Conservation (phyloP, 2,113 vertebrate species). For the Poecilia latipinna region DNA sequence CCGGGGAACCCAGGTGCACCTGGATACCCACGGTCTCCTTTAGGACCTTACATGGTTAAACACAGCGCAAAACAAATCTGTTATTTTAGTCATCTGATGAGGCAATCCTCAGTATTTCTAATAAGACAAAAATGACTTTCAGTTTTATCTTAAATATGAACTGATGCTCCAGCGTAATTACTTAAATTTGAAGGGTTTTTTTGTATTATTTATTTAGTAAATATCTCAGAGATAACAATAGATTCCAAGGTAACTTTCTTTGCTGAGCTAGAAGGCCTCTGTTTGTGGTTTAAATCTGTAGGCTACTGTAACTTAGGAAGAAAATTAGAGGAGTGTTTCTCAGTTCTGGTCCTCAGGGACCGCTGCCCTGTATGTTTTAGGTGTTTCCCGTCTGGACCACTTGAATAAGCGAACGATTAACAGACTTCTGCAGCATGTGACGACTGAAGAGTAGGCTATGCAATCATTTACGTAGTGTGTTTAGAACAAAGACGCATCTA, state of each 20-base stretch:
- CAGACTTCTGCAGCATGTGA: too few relatives aligned
- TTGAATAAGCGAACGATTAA: too few relatives aligned
- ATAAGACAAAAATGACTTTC: background rate
- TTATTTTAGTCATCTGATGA: background rate
- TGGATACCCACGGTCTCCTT: conserved; percentile 59
- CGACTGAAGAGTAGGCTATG: too few relatives aligned
- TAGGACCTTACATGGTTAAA: conserved; percentile 47
- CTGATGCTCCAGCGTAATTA: background rate
- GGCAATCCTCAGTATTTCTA: background rate
- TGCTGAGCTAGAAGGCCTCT: too few relatives aligned
- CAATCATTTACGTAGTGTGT: too few relatives aligned
- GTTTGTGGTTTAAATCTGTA: too few relatives aligned
- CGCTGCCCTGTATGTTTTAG: too few relatives aligned
- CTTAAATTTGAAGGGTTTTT: background rate
- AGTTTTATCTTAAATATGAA: background rate
- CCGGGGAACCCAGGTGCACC: conserved; percentile 57
- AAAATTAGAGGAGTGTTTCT: too few relatives aligned
- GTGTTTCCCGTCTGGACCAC: too few relatives aligned
- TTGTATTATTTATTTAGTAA: background rate
- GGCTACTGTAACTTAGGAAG: too few relatives aligned
- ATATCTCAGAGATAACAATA: background rate
- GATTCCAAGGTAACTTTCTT: background rate
- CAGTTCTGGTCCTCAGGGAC: too few relatives aligned
- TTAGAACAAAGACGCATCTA: too few relatives aligned
- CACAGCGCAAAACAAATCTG: background rate